Evolutionary conservation across 2,797 vertebrate genomes (phyloP).

Genomic region (Muraenolepis orangiensis): DNA sequence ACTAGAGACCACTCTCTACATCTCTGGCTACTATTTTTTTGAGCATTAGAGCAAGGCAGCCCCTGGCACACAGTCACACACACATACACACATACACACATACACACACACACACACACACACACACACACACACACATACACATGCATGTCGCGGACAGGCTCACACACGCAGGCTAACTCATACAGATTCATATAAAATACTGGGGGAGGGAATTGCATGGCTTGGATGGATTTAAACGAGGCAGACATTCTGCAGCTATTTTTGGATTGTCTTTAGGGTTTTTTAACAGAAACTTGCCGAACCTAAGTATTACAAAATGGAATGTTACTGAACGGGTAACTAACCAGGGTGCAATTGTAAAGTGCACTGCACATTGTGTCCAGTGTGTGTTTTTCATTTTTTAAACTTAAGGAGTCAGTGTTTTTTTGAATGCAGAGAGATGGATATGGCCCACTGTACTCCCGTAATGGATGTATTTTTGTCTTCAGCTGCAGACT

Average conservation of each 20-base stretch:
- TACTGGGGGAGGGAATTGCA: constrained; percentile 24
- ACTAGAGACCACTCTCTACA: constrained; percentile 43
- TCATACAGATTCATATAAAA: not conserved
- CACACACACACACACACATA: constrained; percentile 47
- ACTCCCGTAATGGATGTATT: constrained; percentile 38
- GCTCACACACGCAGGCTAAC: constrained; percentile 24
- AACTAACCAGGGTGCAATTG: not conserved
- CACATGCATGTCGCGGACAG: constrained; percentile 54
- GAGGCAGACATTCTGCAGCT: constrained; percentile 66
- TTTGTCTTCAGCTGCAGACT: constrained; percentile 69
- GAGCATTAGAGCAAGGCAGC: constrained; percentile 53
- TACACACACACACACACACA: constrained; percentile 42
- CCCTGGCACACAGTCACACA: constrained; percentile 57
- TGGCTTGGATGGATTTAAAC: constrained; percentile 61
- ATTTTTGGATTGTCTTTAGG: constrained; percentile 68
- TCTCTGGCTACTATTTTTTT: constrained; percentile 32
- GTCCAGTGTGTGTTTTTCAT: not conserved
- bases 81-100: constrained; percentile 34
- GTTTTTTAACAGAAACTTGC: constrained; percentile 51
- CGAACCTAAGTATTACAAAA: constrained; percentile 65
- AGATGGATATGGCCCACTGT: not conserved
- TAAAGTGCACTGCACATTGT: not conserved
- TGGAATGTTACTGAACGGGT: constrained; percentile 12
- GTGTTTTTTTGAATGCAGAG: not conserved
- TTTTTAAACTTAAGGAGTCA: not conserved